Percentiles rank a stretch among this genome's conserved stretches.
Conservation (phyloP, 2,113 vertebrate genomes). For the Heterotis niloticus region DNA sequence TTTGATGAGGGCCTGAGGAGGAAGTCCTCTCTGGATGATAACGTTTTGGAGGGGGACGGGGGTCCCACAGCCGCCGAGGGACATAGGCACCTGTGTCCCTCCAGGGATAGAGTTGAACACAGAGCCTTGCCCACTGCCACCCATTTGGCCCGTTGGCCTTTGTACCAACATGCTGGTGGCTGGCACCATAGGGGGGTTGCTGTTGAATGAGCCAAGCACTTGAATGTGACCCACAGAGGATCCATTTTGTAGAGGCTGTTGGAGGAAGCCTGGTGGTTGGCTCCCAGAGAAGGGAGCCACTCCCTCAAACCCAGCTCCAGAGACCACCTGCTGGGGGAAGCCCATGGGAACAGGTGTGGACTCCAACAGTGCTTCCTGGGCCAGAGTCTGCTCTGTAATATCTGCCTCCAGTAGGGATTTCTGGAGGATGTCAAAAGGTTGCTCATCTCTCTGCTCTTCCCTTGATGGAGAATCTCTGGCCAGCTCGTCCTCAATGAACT, state of each 20-base stretch:
- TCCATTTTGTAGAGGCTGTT: slow-evolving; percentile 83
- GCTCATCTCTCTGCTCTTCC: slow-evolving; percentile 86
- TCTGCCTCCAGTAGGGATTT: slow-evolving; percentile 97
- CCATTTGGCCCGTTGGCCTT: slow-evolving; percentile 58
- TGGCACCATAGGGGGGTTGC: slow-evolving; percentile 89
- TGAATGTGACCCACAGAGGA: slow-evolving; percentile 87
- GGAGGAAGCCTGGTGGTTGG: slow-evolving; percentile 83
- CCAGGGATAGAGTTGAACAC: slow-evolving; percentile 79
- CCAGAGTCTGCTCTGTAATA: slow-evolving; percentile 96
- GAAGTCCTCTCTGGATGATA: slow-evolving; percentile 91
- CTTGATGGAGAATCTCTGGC: slow-evolving; percentile 75
- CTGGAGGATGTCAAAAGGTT: slow-evolving; percentile 97
- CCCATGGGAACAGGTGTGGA: slow-evolving; percentile 68
- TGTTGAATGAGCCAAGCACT: slow-evolving; percentile 85
- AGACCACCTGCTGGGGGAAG: slow-evolving; percentile 65
- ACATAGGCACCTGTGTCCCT: slow-evolving; percentile 77
- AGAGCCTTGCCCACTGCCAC: slow-evolving; percentile 59
- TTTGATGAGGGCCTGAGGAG: slow-evolving; percentile 69
- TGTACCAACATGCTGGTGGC: slow-evolving; percentile 74
- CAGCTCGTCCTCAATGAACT: slow-evolving; percentile 93
- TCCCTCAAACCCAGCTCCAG: slow-evolving; percentile 56
- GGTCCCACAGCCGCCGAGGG: slow-evolving; percentile 83
- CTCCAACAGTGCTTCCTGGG: slow-evolving; percentile 93
- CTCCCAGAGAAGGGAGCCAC: slow-evolving; percentile 70
- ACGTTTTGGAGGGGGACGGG: slow-evolving; percentile 93